Evolutionary conservation across 1,140 invertebrate species (phyloP).

Genomic region (Thaumetopoea pityocampa): DNA sequence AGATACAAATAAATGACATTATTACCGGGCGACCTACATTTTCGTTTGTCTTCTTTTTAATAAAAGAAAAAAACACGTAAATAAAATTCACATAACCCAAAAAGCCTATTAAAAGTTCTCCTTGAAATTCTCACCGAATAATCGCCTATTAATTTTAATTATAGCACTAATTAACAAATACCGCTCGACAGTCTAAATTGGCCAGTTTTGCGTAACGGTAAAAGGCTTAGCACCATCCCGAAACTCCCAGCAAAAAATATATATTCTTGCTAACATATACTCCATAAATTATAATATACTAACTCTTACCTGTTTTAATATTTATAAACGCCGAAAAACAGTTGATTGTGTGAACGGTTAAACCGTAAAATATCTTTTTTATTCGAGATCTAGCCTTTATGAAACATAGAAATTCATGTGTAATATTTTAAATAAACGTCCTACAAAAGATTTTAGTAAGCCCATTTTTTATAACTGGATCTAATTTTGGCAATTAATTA

Average conservation of each 20-base stretch:
- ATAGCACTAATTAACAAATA: constrained; percentile 63
- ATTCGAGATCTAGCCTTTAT: constrained; percentile 5
- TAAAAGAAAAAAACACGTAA: constrained; percentile 15
- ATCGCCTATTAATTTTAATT: constrained; percentile 71
- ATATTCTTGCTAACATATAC: constrained; percentile 48
- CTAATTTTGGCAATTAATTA: too few species aligned
- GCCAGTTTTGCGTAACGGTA: constrained; percentile 45
- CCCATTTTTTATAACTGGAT: too few species aligned
- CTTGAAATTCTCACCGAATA: constrained; percentile 48
- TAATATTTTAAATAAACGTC: constrained; percentile 16
- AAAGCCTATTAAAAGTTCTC: constrained; percentile 29
- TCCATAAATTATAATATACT: constrained; percentile 45
- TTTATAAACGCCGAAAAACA: constrained; percentile 44
- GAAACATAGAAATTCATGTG: constrained; percentile 14
- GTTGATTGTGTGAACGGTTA: constrained; percentile 54
- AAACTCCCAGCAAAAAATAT: constrained; percentile 48
- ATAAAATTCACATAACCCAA: constrained; percentile 20
- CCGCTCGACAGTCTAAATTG: constrained; percentile 56
- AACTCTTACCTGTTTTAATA: constrained; percentile 39
- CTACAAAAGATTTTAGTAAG: too few species aligned
- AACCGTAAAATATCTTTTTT: constrained; percentile 25
- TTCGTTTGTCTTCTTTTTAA: too few species aligned
- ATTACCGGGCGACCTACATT: too few species aligned
- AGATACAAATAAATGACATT: too few species aligned
- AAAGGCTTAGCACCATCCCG: constrained; percentile 50